Evolutionary conservation across 1,140 invertebrate species (phyloP).

Genomic region (Calycopis cecrops): DNA sequence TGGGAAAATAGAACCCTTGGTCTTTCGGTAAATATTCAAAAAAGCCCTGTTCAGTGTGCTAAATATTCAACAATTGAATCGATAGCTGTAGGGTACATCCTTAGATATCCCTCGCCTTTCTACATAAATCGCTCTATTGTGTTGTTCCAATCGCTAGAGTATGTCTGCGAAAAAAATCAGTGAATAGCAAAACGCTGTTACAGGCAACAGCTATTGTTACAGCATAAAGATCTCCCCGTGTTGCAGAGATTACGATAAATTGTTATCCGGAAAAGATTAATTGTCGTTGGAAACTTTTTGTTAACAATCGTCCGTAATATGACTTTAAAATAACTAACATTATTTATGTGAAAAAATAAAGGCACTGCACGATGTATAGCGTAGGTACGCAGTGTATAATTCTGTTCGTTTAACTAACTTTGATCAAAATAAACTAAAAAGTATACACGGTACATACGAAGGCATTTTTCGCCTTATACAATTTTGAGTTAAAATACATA

Average conservation of each 20-base stretch:
- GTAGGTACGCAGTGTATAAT: not conserved
- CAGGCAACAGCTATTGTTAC: not conserved
- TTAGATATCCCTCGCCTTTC: not conserved
- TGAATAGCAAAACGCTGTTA: not conserved
- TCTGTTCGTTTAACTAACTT: not conserved
- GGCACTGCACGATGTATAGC: not conserved
- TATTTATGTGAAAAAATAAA: not conserved
- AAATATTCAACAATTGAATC: too few relatives aligned
- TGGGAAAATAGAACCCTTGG: not conserved
- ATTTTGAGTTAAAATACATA: too few relatives aligned
- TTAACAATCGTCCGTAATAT: not conserved
- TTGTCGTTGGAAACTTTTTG: not conserved
- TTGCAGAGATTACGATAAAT: slow-evolving; percentile 1
- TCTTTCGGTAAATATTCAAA: not conserved
- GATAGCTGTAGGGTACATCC: slow-evolving; percentile 5
- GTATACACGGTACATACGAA: too few relatives aligned
- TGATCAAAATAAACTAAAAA: not conserved
- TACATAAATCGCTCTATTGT: slow-evolving; percentile 5
- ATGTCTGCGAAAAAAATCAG: slow-evolving; percentile 2
- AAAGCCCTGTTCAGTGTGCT: too few relatives aligned
- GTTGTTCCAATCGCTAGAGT: slow-evolving; percentile 6
- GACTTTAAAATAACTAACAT: not conserved
- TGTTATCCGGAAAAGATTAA: too few relatives aligned
- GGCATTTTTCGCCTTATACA: too few relatives aligned
- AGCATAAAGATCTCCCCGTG: not conserved